Conservation (phyloP, 2,113 vertebrate species). For the Dolichotis patagonum region DNA sequence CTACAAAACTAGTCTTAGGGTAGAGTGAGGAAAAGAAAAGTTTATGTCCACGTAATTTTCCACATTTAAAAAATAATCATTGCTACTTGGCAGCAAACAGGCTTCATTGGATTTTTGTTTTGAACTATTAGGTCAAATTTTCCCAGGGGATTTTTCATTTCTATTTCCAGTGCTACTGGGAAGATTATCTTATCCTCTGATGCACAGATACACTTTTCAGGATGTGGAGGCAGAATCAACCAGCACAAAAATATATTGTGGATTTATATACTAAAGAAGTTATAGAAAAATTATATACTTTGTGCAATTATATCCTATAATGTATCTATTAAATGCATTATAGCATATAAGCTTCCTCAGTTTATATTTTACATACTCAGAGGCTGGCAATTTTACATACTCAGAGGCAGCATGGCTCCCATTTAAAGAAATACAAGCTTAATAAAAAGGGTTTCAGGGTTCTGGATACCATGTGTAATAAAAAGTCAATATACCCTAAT, state of each 20-base stretch:
- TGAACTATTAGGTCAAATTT: constrained; percentile 73
- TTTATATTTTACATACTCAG: background rate
- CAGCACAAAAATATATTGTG: constrained; percentile 60
- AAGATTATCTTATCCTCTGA: constrained; percentile 70
- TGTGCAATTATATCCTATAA: background rate
- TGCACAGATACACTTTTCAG: constrained; percentile 72
- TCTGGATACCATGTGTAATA: background rate
- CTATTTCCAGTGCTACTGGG: constrained; percentile 69
- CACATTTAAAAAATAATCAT: constrained; percentile 79
- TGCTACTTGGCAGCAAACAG: constrained; percentile 62
- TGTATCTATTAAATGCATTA: background rate
- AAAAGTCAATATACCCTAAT: background rate
- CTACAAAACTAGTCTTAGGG: background rate
- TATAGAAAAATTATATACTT: background rate
- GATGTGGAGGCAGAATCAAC: constrained; percentile 44
- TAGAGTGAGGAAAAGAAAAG: constrained; percentile 24
- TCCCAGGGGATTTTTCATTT: constrained; percentile 70
- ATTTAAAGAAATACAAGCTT: background rate
- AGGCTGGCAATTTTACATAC: background rate
- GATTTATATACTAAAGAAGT: constrained; percentile 35
- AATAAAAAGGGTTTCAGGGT: background rate
- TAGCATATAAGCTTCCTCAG: background rate
- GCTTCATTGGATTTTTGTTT: constrained; percentile 61
- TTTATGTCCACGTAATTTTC: constrained; percentile 24
- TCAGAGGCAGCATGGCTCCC: background rate